Conservation (phyloP, 2,113 vertebrate species). For the Todiramphus chloris region DNA sequence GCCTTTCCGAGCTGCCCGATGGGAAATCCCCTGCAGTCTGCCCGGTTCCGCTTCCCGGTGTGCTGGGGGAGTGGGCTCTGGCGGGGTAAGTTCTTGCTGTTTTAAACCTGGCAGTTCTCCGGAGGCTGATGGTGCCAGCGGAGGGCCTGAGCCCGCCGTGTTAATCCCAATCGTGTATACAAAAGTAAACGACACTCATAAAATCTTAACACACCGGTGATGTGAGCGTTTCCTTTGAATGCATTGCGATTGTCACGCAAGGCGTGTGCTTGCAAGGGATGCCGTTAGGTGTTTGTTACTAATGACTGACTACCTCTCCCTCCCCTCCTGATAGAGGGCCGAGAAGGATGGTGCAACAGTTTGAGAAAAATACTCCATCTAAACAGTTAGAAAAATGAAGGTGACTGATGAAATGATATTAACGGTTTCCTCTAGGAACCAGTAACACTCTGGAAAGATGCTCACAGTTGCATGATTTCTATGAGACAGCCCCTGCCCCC, state of each 20-base stretch:
- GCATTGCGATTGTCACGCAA: fast-evolving
- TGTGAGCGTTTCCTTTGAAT: fast-evolving
- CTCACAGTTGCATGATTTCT: background rate
- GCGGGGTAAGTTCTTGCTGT: background rate
- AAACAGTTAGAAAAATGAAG: background rate
- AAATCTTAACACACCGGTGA: fast-evolving
- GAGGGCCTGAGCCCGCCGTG: fast-evolving
- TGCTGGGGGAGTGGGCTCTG: background rate
- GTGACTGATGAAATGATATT: background rate
- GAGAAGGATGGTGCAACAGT: background rate
- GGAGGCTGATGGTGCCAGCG: background rate
- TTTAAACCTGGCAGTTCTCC: fast-evolving
- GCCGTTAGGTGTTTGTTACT: background rate
- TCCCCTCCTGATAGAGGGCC: background rate
- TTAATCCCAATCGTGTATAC: fast-evolving
- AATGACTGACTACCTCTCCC: fast-evolving
- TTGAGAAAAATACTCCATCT: background rate
- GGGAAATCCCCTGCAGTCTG: background rate
- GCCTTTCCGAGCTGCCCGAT: background rate
- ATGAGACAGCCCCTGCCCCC: fast-evolving
- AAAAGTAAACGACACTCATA: fast-evolving
- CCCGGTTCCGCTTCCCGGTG: background rate
- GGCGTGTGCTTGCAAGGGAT: background rate
- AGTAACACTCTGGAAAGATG: background rate
- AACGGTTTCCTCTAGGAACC: background rate